These are phyloP conservation scores for Neodon shergylaensis DNA, from an alignment of 2,113 vertebrate species.

Conservation along the genomic window DNA sequence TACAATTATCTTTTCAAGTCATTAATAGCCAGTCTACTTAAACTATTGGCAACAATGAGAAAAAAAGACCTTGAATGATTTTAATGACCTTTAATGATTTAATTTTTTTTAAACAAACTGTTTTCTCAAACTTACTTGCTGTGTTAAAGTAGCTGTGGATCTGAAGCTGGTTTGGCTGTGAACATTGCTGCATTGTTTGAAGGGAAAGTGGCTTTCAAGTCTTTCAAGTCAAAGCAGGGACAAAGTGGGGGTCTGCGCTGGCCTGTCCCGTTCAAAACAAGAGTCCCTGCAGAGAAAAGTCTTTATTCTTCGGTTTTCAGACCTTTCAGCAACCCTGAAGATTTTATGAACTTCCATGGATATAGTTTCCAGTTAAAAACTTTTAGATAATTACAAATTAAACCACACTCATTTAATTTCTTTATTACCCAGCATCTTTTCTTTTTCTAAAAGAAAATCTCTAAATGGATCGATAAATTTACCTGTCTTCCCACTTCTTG, in stretches of 20 bases:
- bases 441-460: not conserved
- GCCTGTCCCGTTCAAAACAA: not conserved
- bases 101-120: not conserved
- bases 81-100: not conserved
- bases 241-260: not conserved
- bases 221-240: not conserved
- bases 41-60: slow-evolving; percentile 1
- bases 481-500: not conserved
- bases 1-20: slow-evolving; percentile 39
- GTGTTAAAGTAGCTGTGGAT: not conserved
- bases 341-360: not conserved
- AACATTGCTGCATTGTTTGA: not conserved
- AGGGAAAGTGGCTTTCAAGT: not conserved
- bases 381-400: slow-evolving; percentile 26
- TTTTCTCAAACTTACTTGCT: slow-evolving; percentile 9
- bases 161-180: not conserved
- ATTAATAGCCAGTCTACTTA: not conserved
- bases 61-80: slow-evolving; percentile 3
- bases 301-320: not conserved
- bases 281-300: not conserved
- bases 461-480: slow-evolving; percentile 8
- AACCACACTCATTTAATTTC: not conserved
- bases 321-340: not conserved
- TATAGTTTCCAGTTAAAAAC: not conserved
- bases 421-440: not conserved